Base-by-base conservation (phyloP, 2,113 vertebrate species). In the Cacatua alba region DNA sequence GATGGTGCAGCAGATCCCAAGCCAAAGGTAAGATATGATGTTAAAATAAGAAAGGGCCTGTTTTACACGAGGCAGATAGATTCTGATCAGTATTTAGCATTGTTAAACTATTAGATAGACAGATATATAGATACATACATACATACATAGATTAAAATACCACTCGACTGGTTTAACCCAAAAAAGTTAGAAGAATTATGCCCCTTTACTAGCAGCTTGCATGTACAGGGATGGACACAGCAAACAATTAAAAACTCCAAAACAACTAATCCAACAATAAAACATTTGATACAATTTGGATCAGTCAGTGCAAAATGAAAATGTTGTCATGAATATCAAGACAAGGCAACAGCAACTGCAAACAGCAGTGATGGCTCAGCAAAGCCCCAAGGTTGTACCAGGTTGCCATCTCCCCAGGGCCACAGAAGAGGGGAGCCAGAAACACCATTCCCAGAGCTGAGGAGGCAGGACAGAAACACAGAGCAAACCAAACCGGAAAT, bases 241-340 rank as follows among this genome's bases (percentile, higher is more conserved):
- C 12, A 71, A 76, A 2, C 43, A 79, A 12, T 53, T 25, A 10
- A 6, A 29, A 43, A 7, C 7, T 15, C 12, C 18, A 20, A 14
- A 9, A 7, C 24, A 23, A 17, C 16, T 25, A 48, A 80, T 86
- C 71, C 23, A 62, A 41, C 49, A 88, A 29, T 10, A 65, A 88
- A 85, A 62, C 7, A 0, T 37, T 71, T 80, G 20, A 44, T 1
- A 0, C 1, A 2, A 57, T 48, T 69, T 44, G n/a, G 14, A 76
- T 48, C 25, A 67, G 23, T 19, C 59, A 51, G 37, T 29, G 31
- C 4, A 5, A 70, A 86, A 67, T 39, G 16, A 46, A 85, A 71
- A 26, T 7, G 4, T 24, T 79, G 25, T 52, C 51, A 6, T 39
- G 39, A 78, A 39, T 46, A 59, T 60, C 52, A 85, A 11, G 31